Evolutionary conservation across 2,113 vertebrate species (phyloP), one percentile per base, ranked within the genome.

Genomic region (Siniperca chuatsi): DNA sequence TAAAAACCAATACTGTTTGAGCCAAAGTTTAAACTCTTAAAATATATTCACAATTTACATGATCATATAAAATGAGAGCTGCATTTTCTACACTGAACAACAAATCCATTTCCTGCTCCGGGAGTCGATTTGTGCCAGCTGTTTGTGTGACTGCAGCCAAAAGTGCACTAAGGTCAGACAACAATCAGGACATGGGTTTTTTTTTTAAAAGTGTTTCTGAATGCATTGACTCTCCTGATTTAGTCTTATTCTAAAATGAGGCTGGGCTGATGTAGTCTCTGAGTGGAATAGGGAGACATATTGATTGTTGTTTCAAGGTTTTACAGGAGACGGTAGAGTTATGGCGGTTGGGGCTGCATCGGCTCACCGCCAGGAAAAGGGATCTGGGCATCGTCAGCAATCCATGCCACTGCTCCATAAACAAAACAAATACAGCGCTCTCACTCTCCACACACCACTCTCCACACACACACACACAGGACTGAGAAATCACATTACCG

Each of bases 291-390:
- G 87, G 84, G 80, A 85, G 71, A 92, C 44, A 40, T 91, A 95
- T 94, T 92, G 93, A 95, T 95, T 87, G 94, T 84, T 92, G 88
- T 92, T 91, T 89, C 86, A 88, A 86, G 84, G 89, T 91, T 93
- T 93, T 89, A 92, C 84, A 33, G 91, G 83, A 82, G 84, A 77
- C 46, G n/a, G 48, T 9, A 88, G 90, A 93, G 91, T 94, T 94
- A 93, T 87, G 85, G 90, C n/a, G 25, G 65, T 23, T 8, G 74
- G 73, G 75, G 58, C 62, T 3, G 69, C 10, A 3, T 11, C 73
- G 80, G 84, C 83, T 46, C 77, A 61, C 29, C 10, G 75, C 88
- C 87, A 90, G 87, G 58, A 75, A 66, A 44, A 75, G 35, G 52
- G 71, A 84, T 72, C 82, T 18, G 64, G 66, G 33, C 75, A 3